Percentiles rank a stretch among this genome's conserved stretches.
Conservation (phyloP, 2,797 vertebrate species). For the Tragopan temminckii region DNA sequence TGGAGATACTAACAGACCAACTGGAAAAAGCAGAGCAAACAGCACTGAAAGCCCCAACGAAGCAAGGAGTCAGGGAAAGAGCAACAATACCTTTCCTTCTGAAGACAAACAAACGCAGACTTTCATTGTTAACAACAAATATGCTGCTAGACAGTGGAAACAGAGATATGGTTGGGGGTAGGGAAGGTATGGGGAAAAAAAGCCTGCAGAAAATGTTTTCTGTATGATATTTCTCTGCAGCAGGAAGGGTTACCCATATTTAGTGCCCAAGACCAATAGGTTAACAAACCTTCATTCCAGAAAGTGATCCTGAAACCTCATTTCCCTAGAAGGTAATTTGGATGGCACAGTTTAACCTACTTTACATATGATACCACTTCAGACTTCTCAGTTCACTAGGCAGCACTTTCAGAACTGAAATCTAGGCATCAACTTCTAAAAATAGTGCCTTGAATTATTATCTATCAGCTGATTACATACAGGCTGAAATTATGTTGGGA, state of each 20-base stretch:
- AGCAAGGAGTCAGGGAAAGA: slow-evolving; percentile 37
- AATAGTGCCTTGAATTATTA: slow-evolving; percentile 50
- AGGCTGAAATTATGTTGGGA: slow-evolving; percentile 28
- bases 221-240: slow-evolving; percentile 2
- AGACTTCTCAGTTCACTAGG: slow-evolving; percentile 16
- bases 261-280: background rate
- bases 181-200: background rate
- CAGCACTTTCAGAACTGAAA: slow-evolving; percentile 30
- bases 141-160: background rate
- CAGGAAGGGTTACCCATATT: background rate
- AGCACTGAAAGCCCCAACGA: background rate
- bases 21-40: slow-evolving; percentile 66
- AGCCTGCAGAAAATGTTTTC: background rate
- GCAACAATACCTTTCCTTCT: slow-evolving; percentile 27
- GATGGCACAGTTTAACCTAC: background rate
- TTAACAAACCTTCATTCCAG: slow-evolving; percentile 2
- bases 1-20: slow-evolving; percentile 68
- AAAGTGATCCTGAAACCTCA: background rate
- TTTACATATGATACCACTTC: slow-evolving; percentile 14
- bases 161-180: background rate
- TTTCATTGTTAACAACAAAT: slow-evolving; percentile 43
- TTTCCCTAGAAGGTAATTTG: slow-evolving; percentile 9
- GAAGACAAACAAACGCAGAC: slow-evolving; percentile 54
- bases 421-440: slow-evolving; percentile 30
- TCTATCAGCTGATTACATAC: slow-evolving; percentile 35